Evolutionary conservation across 2,113 vertebrate genomes (phyloP).

Genomic region (Syngnathus typhle): DNA sequence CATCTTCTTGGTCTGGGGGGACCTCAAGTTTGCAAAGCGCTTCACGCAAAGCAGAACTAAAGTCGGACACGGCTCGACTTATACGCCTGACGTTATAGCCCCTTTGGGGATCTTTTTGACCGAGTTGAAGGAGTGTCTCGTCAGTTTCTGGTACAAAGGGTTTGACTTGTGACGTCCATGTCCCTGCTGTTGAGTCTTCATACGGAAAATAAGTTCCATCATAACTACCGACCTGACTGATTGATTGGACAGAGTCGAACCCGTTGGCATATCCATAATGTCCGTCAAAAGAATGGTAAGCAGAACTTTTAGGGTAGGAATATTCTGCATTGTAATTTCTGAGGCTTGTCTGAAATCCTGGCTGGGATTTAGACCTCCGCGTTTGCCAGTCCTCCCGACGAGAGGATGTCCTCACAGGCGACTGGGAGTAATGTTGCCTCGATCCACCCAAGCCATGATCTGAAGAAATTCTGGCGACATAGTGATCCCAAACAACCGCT

Average conservation of each 20-base stretch:
- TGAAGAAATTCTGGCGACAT: slow-evolving; percentile 30
- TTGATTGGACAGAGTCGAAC: slow-evolving; percentile 30
- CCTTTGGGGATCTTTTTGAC: slow-evolving; percentile 61
- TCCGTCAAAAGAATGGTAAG: slow-evolving; percentile 47
- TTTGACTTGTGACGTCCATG: slow-evolving; percentile 27
- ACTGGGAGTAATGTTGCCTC: slow-evolving; percentile 54
- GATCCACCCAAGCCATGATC: slow-evolving; percentile 42
- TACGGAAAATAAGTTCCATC: slow-evolving; percentile 28
- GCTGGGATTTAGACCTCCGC: slow-evolving; percentile 32
- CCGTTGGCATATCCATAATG: slow-evolving; percentile 27
- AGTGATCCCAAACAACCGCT: slow-evolving; percentile 43
- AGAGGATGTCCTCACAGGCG: slow-evolving; percentile 47
- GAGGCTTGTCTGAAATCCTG: slow-evolving; percentile 19
- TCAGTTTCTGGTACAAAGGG: slow-evolving; percentile 11
- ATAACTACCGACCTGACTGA: slow-evolving; percentile 29
- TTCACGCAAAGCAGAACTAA: slow-evolving; percentile 79
- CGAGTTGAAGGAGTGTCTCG: slow-evolving; percentile 10
- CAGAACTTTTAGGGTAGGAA: slow-evolving; percentile 50
- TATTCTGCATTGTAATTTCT: slow-evolving; percentile 21
- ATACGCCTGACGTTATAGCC: slow-evolving; percentile 83
- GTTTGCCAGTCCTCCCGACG: slow-evolving; percentile 53
- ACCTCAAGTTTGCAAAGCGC: slow-evolving; percentile 83
- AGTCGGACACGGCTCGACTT: slow-evolving; percentile 81
- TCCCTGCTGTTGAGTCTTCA: slow-evolving; percentile 27
- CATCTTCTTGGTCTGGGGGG: slow-evolving; percentile 45